Evolutionary conservation across 2,797 vertebrate genomes (phyloP), one percentile per base, ranked within the genome.

Genomic region (Lagorchestes hirsutus): DNA sequence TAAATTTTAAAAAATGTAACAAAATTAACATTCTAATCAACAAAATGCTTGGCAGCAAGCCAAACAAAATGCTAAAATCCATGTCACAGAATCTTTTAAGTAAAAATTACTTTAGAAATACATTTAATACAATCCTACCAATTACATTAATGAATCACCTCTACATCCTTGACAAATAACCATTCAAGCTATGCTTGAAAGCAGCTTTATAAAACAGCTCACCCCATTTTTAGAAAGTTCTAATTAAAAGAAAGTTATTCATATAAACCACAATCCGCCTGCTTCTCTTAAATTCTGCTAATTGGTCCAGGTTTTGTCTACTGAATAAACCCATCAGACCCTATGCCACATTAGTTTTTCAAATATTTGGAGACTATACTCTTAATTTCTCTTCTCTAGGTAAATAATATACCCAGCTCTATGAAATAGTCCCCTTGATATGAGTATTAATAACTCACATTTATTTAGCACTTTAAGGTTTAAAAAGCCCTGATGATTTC

Each of bases 1-100:
- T 93, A 95, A 82, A 91, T 29, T 40, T 93, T 95, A 82, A 96
- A 93, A 97, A 97, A 97, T 94, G 10, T 87, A 46, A 82, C 74
- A 46, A 82, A 87, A 50, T 82, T 24, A 82, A 82, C 2, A 87
- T 87, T 50, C 74, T 50, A 87, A 87, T 16, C 14, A 74, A 74
- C 34, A 74, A 74, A 74, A 74, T 40, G 13, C 34, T 67, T 67
- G n/a, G 34, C 27, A 67, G 14, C 27, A 74, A 74, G 34, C 62
- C 34, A 74, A 74, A 18, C 2, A 87, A 46, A 46, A 46, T 82
- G 74, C 40, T 46, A 46, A 82, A 87, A 87, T 46, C 27, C 10
- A 87, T 27, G 22, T 82, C 16, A 22, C 3, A 87, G 18, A 82
- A 82, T 87, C 40, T 46, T 82, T 82, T 87, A 82, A 11, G 22